These are phyloP conservation scores for Alectoris magna DNA, from an alignment of 2,797 vertebrate species.

Conservation along the genomic window DNA sequence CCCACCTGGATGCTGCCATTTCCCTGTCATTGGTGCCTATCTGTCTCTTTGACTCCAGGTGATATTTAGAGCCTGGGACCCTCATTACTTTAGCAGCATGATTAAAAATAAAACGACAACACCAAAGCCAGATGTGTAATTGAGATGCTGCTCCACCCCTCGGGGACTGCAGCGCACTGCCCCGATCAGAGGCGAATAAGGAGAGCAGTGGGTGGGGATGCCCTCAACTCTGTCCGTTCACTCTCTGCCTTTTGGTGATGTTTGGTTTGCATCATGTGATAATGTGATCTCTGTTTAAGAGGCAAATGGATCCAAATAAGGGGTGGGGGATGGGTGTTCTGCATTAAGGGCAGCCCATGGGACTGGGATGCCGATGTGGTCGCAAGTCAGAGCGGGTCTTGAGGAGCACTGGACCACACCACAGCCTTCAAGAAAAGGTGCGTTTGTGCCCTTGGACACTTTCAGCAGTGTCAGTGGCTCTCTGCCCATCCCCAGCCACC, in stretches of 20 bases:
- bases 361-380: background rate
- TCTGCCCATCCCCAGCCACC: background rate
- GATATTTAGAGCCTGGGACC: slow-evolving; percentile 49
- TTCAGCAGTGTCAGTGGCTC: background rate
- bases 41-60: slow-evolving; percentile 60
- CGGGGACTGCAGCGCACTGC: slow-evolving; percentile 61
- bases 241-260: slow-evolving; percentile 66
- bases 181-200: slow-evolving; percentile 75
- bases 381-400: accelerated
- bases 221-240: slow-evolving; percentile 74
- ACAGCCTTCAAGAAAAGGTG: background rate
- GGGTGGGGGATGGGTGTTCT: background rate
- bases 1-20: background rate
- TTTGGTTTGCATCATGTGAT: slow-evolving; percentile 69
- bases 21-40: slow-evolving; percentile 52
- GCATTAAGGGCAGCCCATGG: accelerated
- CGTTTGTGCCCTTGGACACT: too few species aligned
- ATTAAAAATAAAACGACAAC: background rate
- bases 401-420: accelerated
- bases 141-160: slow-evolving; percentile 63
- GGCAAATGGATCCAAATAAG: slow-evolving; percentile 40
- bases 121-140: slow-evolving; percentile 37
- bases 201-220: slow-evolving; percentile 58
- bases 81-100: slow-evolving; percentile 54
- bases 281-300: slow-evolving; percentile 1